A percentile compares a stretch with the other conserved stretches of the same genome.
Evolutionary conservation across 1,140 invertebrate genomes (phyloP).

Genomic region (Leptoteleia sp.): DNA sequence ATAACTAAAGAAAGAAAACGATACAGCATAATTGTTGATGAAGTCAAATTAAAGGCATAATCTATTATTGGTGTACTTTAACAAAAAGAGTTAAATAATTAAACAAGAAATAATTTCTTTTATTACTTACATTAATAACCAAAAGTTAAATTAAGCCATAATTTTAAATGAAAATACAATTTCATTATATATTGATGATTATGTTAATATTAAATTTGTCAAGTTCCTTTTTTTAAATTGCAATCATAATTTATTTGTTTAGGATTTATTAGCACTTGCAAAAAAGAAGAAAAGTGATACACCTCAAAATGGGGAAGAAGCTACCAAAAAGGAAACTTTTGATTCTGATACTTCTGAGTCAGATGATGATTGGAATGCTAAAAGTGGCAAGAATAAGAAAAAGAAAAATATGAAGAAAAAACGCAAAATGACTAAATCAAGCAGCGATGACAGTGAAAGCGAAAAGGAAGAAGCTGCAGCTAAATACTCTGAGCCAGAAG

Average conservation of each 20-base stretch:
- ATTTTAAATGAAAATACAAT: too few relatives aligned
- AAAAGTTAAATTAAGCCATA: too few relatives aligned
- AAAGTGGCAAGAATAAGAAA: conserved; percentile 83
- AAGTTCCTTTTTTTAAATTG: too few relatives aligned
- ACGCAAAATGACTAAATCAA: conserved; percentile 81
- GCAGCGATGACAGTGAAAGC: conserved; percentile 81
- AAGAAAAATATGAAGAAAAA: conserved; percentile 82
- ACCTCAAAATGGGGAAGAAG: conserved; percentile 83
- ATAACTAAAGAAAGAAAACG: too few relatives aligned
- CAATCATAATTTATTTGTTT: conserved; percentile 11
- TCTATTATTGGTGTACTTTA: too few relatives aligned
- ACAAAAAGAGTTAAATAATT: too few relatives aligned
- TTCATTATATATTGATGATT: too few relatives aligned
- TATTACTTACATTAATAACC: too few relatives aligned
- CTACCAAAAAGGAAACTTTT: conserved; percentile 75
- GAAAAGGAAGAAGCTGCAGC: conserved; percentile 81
- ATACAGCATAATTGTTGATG: too few relatives aligned
- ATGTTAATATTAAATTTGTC: too few relatives aligned
- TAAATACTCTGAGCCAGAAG: conserved; percentile 86
- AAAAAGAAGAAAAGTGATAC: conserved; percentile 91
- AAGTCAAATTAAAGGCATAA: too few relatives aligned
- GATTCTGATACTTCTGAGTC: conserved; percentile 88
- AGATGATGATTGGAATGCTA: conserved; percentile 86
- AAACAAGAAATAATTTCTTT: too few relatives aligned
- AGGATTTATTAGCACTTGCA: conserved; percentile 93